These are phyloP conservation scores for Hydrotaea diabolus DNA, from an alignment of 2,888 invertebrate species.

Conservation along the genomic window DNA sequence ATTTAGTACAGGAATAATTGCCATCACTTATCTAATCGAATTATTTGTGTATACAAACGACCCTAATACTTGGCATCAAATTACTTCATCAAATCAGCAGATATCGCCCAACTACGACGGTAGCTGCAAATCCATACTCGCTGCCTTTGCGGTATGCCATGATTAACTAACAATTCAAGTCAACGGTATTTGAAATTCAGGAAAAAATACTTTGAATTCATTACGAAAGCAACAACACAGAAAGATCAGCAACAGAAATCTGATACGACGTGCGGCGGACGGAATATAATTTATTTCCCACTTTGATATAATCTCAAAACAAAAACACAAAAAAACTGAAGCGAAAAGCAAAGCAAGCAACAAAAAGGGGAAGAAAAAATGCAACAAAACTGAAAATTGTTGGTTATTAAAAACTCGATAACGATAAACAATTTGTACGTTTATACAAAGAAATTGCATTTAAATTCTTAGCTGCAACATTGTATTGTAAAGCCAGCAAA, in stretches of 20 bases:
- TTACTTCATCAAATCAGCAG: neutral
- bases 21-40: neutral
- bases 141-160: neutral
- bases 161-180: neutral
- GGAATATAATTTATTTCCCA: neutral
- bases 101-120: too few species aligned
- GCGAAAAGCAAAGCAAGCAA: neutral
- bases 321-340: too few species aligned
- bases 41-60: neutral
- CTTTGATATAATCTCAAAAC: neutral
- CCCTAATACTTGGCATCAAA: neutral
- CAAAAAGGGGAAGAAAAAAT: neutral
- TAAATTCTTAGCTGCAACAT: slow-evolving; percentile 27
- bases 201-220: neutral
- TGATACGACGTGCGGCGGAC: neutral
- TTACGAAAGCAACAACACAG: neutral
- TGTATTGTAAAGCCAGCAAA: slow-evolving; percentile 14
- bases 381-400: slow-evolving; percentile 5
- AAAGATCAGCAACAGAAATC: neutral
- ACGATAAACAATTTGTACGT: slow-evolving; percentile 33
- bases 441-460: slow-evolving; percentile 32
- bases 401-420: slow-evolving; percentile 13
- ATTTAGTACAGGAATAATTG: too few species aligned
- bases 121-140: neutral
- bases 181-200: slow-evolving; percentile 2